Conservation (phyloP, 2,113 vertebrate species). For the Canis aureus region DNA sequence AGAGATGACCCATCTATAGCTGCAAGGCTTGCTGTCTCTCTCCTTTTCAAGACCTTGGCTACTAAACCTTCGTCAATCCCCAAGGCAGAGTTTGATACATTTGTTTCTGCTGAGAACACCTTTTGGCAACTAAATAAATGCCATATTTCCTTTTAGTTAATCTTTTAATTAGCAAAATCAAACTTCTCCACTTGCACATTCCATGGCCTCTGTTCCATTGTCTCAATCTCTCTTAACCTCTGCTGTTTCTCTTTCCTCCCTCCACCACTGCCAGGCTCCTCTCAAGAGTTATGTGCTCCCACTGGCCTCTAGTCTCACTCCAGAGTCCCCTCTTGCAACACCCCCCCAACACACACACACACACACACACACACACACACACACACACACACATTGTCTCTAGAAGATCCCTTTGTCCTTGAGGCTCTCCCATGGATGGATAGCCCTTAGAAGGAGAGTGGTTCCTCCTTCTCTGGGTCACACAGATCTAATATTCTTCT, state of each 20-base stretch:
- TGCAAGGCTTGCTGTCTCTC: neutral
- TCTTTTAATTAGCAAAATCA: neutral
- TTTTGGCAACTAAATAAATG: neutral
- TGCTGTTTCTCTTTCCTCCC: neutral
- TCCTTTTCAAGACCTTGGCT: neutral
- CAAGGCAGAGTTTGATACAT: neutral
- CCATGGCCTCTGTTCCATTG: neutral
- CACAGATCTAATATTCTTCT: neutral
- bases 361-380: too few relatives aligned
- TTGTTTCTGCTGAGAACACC: neutral
- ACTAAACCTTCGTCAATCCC: neutral
- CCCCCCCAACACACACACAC: fast-evolving
- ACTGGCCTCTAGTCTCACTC: neutral
- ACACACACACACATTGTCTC: neutral
- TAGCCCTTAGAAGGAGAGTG: neutral
- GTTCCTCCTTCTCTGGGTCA: neutral
- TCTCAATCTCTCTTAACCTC: neutral
- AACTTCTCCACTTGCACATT: neutral
- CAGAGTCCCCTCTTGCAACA: neutral
- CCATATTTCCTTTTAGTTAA: neutral
- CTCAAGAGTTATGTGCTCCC: neutral
- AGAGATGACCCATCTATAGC: too few relatives aligned
- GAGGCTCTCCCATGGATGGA: neutral
- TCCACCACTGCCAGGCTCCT: neutral
- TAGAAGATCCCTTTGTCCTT: neutral